Base-by-base conservation (phyloP, 2,797 vertebrate genomes). In the Darevskia nairensis region DNA sequence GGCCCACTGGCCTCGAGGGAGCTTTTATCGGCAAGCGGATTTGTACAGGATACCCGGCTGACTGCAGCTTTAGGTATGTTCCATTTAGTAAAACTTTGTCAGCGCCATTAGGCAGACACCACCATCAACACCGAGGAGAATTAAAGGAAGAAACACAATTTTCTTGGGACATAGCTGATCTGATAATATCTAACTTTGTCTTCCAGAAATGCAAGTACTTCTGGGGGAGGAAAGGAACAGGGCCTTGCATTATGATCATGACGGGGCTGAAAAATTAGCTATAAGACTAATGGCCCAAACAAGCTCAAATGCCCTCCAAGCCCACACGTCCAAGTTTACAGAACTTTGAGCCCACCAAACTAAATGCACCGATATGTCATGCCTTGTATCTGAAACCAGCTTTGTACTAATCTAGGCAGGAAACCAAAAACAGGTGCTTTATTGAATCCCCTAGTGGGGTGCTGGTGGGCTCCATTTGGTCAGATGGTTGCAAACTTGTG, bases 41-140 rank as follows among this genome's bases (percentile, higher is more conserved):
- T 94, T 91, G 88, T 85, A 44, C 77, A 21, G 66, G 88, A 92
- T 91, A 94, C 94, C 93, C 95, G 91, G 93, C 89, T 64, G n/a
- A 50, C 11, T 0, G 0, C 59, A 29, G 41, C 55, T 86, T 77
- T 39, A 29, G 74, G 0, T 0, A 32, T 76, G 64, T 1, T 86
- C 3, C 29, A 82, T 59, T 88, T 77, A 61, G 6, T 66, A 19
- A 66, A 89, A 86, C 44, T 90, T 92, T 76, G 1, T 0, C 81
- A 64, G 61, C 85, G 66, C 79, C 72, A 75, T 88, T 81, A 88
- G 0, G 44, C 74, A 19, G 39, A 89, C 86, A 88, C 76, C 11
- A 5, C 79, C 8, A 80, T 15, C 10, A 32, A 9, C 68, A 21
- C 50, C 85, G 85, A 88, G 19, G 74, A 46, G 32, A 91, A 44